These are phyloP conservation scores for Leptocoma aspasia DNA, from an alignment of 2,113 vertebrate genomes.

Conservation along the genomic window DNA sequence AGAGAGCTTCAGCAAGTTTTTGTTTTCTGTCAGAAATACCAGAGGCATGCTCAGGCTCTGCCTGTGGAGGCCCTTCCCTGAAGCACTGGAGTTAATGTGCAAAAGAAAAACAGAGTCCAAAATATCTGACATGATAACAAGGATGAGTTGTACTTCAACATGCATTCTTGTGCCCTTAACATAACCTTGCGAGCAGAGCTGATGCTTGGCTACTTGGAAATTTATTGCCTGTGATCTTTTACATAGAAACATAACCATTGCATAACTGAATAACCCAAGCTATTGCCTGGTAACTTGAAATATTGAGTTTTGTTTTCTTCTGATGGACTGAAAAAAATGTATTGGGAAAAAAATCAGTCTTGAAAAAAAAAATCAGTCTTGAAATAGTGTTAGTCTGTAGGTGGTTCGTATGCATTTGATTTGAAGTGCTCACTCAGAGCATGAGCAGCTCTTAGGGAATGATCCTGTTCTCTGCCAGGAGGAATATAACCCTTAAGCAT, in stretches of 20 bases:
- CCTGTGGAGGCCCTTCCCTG: background rate
- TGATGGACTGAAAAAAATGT: background rate
- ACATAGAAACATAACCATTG: background rate
- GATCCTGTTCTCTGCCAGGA: background rate
- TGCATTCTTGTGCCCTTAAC: background rate
- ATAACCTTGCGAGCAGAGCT: background rate
- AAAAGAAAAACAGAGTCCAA: background rate
- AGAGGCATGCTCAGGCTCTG: background rate
- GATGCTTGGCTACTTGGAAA: background rate
- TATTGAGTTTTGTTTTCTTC: slow-evolving; percentile 5
- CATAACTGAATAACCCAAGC: background rate
- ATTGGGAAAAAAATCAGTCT: too few relatives aligned
- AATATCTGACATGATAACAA: background rate
- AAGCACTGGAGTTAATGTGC: background rate
- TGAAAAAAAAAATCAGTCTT: background rate
- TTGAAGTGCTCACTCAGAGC: background rate
- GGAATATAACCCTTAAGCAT: background rate
- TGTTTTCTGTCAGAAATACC: background rate
- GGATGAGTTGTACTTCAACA: rapidly evolving
- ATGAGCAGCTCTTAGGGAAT: background rate
- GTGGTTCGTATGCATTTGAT: background rate
- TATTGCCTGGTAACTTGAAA: background rate
- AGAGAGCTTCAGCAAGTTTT: background rate
- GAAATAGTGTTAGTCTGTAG: slow-evolving; percentile 11
- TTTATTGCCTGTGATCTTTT: background rate